Percentiles rank a stretch among this genome's conserved stretches.
These are phyloP conservation scores for Aurelia aurita DNA, from an alignment of 30 jellyfish, hydroid and myxozoan species.

Conservation along the genomic window DNA sequence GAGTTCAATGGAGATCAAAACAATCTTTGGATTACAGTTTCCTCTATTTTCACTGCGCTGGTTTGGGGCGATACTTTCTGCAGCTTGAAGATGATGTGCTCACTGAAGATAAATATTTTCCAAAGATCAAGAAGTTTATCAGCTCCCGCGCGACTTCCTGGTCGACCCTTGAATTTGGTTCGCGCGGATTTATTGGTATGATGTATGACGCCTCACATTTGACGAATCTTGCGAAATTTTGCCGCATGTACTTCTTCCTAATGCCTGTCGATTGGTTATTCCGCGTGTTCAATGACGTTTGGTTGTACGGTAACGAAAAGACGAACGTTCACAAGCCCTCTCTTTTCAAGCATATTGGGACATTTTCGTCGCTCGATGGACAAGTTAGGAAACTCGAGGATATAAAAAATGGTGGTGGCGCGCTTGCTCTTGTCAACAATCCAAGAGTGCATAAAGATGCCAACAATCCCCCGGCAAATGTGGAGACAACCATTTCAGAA, in stretches of 20 bases:
- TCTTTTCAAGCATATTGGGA: slow-evolving; percentile 86
- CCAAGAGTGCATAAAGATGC: slow-evolving; percentile 64
- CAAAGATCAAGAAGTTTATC: slow-evolving; percentile 69
- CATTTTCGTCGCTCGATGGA: slow-evolving; percentile 92
- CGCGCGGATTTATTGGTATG: slow-evolving; percentile 98
- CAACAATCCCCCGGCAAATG: background rate
- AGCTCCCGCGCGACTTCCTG: slow-evolving; percentile 59
- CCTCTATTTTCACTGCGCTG: slow-evolving; percentile 78
- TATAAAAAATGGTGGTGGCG: slow-evolving; percentile 27
- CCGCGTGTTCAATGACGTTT: slow-evolving; percentile 89
- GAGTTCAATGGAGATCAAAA: slow-evolving; percentile 95
- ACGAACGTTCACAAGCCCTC: slow-evolving; percentile 76
- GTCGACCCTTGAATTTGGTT: slow-evolving; percentile 96
- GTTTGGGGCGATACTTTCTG: slow-evolving; percentile 73
- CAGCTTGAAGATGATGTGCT: slow-evolving; percentile 98
- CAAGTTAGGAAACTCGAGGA: slow-evolving; percentile 91
- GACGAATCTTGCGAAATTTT: slow-evolving; percentile 69
- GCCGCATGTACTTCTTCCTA: slow-evolving; percentile 83
- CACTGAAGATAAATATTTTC: slow-evolving; percentile 66
- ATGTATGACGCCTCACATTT: slow-evolving; percentile 79
- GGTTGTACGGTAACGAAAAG: slow-evolving; percentile 83
- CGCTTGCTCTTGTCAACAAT: slow-evolving; percentile 33
- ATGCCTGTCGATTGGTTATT: slow-evolving; percentile 99
- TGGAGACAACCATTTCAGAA: slow-evolving; percentile 72
- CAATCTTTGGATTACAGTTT: slow-evolving; percentile 92